phyloP scores from a whole-genome alignment of 2,888 invertebrate genomes.

The Helicoverpa assulta region DNA sequence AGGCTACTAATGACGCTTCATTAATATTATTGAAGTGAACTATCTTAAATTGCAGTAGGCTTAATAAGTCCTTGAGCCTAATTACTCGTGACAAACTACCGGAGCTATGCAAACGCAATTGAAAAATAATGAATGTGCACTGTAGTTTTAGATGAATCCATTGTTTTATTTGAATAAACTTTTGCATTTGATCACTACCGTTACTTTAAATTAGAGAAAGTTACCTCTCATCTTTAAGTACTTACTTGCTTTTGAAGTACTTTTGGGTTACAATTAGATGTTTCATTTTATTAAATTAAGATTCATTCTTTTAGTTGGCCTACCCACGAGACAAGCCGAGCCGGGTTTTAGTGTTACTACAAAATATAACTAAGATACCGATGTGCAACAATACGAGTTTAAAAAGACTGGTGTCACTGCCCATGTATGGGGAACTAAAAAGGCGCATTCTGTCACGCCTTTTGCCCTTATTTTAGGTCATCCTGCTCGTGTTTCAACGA shows the following conservation, averaged over 20 bases:
- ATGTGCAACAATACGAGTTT: slow-evolving; percentile 4
- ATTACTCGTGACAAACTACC: slow-evolving; percentile 44
- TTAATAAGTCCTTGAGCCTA: slow-evolving; percentile 48
- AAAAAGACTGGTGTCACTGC: slow-evolving; percentile 6
- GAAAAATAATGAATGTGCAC: slow-evolving; percentile 24
- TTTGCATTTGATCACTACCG: not conserved
- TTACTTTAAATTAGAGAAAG: too few species aligned
- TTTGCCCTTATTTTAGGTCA: slow-evolving; percentile 21
- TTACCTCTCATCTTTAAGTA: too few species aligned
- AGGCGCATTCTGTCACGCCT: slow-evolving; percentile 45
- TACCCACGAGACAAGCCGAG: not conserved
- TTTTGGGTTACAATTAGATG: too few species aligned
- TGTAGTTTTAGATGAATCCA: slow-evolving; percentile 3
- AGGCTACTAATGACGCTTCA: slow-evolving; percentile 14
- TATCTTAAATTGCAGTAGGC: slow-evolving; percentile 33
- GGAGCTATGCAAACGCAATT: slow-evolving; percentile 32
- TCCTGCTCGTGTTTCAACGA: slow-evolving; percentile 21
- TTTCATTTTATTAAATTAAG: not conserved
- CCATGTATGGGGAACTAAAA: slow-evolving; percentile 39
- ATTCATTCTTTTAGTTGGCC: not conserved
- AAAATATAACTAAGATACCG: not conserved
- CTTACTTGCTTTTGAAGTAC: too few species aligned
- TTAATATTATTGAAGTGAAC: slow-evolving; percentile 17
- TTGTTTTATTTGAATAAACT: slow-evolving; percentile 1
- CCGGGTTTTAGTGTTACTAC: not conserved